phyloP scores from a whole-genome alignment of 2,888 invertebrate species.

The Ectemnius lituratus region DNA sequence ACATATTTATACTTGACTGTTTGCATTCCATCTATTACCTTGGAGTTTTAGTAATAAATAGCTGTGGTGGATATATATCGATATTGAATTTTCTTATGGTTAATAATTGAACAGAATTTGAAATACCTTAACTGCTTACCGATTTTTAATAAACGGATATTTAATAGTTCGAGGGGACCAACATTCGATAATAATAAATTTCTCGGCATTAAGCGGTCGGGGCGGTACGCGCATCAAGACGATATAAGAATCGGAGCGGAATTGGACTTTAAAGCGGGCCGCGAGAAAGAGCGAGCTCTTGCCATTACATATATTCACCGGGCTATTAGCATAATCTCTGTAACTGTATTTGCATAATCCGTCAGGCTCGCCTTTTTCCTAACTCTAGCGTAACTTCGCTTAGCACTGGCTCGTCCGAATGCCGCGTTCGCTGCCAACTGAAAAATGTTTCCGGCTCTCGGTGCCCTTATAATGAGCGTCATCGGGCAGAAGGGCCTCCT shows the following conservation, averaged over 20 bases:
- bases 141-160: too few relatives aligned
- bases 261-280: slow-evolving; percentile 7
- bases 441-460: slow-evolving; percentile 3
- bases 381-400: background rate
- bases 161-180: too few relatives aligned
- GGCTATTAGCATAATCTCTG: slow-evolving; percentile 14
- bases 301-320: slow-evolving; percentile 4
- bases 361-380: slow-evolving; percentile 12
- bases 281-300: background rate
- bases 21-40: too few relatives aligned
- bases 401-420: background rate
- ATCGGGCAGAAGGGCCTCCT: background rate
- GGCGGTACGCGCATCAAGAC: background rate
- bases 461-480: slow-evolving; percentile 14
- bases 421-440: background rate
- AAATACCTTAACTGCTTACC: too few relatives aligned
- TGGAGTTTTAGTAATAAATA: too few relatives aligned
- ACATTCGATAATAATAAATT: too few relatives aligned
- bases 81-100: too few relatives aligned
- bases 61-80: too few relatives aligned
- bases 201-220: too few relatives aligned
- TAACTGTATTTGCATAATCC: slow-evolving; percentile 19
- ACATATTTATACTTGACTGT: too few relatives aligned
- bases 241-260: slow-evolving; percentile 4
- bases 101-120: too few relatives aligned